Base-by-base conservation (phyloP, 2,888 invertebrate species). In the Lottia scabra region DNA sequence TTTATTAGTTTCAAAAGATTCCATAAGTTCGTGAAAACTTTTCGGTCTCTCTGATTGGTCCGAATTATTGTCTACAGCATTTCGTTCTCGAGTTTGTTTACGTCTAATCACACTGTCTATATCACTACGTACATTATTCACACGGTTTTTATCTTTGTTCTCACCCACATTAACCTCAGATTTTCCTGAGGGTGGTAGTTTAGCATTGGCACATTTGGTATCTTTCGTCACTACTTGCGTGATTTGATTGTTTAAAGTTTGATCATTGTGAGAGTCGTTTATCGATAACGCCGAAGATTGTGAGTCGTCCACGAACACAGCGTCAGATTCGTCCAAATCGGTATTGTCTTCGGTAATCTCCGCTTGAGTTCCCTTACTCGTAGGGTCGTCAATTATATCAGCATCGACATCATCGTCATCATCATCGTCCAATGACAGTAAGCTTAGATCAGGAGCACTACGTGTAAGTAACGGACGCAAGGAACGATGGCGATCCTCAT, bases 391-490 rank as follows among this genome's bases (percentile, higher is more conserved):
- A 48, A 72, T 70, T 16, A 73, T 80, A 30, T 72, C 44, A 48
- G 66, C 67, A 16, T 72, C 71, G 13, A 71, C 74, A n/a, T 71
- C 78, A 15, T 67, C 44, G 10, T 43, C 63, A 62, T 77, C 71
- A 48, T 75, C 78, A 12, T 63, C 65, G 23, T 75, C 74, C 13
- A 73, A 70, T 62, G 79, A 78, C 6, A 80, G 68, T 12, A 80
- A 81, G 13, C 78, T 80, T 30, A 88, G 75, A 69, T 87, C 85
- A 6, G 88, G 88, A 2, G 85, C 85, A 76, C 84, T 85, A n/a
- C 78, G 74, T 12, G 87, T 85, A 69, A 82, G 84, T 38, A 79
- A 79, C 0, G 83, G 70, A 26, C 72, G 77, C 48, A 77, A 72
- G 16, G 71, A 71, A 15, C 74, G 72, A n/a, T 74, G 73, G 2